Evolutionary conservation across 2,888 invertebrate genomes (phyloP), one percentile per base, ranked within the genome.

Genomic region (Gandaritis pyraliata): DNA sequence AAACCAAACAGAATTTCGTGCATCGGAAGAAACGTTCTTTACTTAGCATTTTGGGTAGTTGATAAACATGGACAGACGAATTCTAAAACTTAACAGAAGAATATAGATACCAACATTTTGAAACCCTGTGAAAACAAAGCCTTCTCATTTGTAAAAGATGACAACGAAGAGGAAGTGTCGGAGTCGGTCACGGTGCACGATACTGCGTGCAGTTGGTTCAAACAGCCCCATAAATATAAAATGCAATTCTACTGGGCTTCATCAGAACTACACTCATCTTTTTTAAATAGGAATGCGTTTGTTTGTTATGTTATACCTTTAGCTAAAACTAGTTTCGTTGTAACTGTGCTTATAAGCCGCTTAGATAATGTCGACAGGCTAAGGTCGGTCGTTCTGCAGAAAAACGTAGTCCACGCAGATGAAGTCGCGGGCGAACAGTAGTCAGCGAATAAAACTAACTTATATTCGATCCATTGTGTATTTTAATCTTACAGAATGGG

Each of bases 131-230:
- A 55, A 49, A 30, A 47, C 56, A 39, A 8, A 59, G 52, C 64
- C 53, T 38, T 57, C 61, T 65, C 53, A 64, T 70, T 68, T 65
- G 70, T 66, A 50, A 64, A 70, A 65, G 65, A 69, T 69, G 59
- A 49, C 45, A 66, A 62, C 65, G 61, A 66, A 62, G 39, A 64
- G 70, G 70, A 71, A 71, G 67, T 66, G 59, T 36, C 54, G 39
- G 58, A 61, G 46, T 54, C 54, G 30, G 65, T 70, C 68, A 66
- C 62, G 67, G 63, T 41, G 63, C 65, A 66, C 64, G 67, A 66
- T 64, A 68, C 63, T 59, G 64, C 67, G 67, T 67, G 66, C 53
- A 45, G 52, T 56, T 56, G 62, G 57, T 66, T 66, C 63, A 54
- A 68, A 64, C 61, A 64, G 50, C 60, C 57, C 62, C 53, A 66